A percentile compares a stretch with the other conserved stretches of the same genome.
These are phyloP conservation scores for Strigamia maritima DNA, from an alignment of 2,888 invertebrate species.

Conservation along the genomic window DNA sequence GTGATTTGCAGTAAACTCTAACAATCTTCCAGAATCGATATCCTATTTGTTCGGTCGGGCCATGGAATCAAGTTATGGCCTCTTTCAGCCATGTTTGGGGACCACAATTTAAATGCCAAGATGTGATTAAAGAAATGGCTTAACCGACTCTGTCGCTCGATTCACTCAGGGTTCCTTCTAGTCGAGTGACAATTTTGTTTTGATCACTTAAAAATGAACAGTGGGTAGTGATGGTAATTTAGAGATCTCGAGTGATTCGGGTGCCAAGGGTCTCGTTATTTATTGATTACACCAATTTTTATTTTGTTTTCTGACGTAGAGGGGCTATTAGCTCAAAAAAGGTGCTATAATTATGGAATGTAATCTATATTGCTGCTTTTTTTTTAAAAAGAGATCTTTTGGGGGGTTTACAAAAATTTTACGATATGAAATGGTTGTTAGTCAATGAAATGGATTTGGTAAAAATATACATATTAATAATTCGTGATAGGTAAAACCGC, in stretches of 20 bases:
- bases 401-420: neutral
- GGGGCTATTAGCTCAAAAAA: neutral
- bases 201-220: neutral
- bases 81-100: neutral
- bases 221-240: neutral
- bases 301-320: neutral
- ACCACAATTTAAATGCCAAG: neutral
- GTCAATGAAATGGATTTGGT: neutral
- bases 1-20: conserved; percentile 19
- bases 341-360: neutral
- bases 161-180: neutral
- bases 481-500: neutral
- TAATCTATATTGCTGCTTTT: neutral
- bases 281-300: neutral
- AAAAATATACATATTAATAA: neutral
- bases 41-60: neutral
- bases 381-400: neutral
- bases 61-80: neutral
- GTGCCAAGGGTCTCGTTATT: neutral
- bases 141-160: neutral
- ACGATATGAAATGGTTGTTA: neutral
- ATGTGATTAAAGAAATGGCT: neutral
- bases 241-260: neutral
- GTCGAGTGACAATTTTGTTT: neutral
- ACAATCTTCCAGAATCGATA: neutral